Conservation (phyloP, 2,888 invertebrate species). For the Cremastobaeus sp. region DNA sequence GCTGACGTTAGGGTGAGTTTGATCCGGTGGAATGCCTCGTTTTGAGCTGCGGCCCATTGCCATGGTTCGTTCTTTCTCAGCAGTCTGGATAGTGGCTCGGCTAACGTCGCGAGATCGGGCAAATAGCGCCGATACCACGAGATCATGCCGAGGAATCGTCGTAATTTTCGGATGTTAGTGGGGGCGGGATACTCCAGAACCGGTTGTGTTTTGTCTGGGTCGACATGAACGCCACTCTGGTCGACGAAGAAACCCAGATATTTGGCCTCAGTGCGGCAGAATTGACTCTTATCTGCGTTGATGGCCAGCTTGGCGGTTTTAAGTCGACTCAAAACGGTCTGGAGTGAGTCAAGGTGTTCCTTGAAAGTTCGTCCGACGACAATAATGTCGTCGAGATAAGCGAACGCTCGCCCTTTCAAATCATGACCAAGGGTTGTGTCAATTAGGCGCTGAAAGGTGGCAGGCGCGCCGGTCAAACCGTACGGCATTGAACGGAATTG, state of each 20-base stretch:
- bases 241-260: neutral
- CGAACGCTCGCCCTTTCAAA: constrained; percentile 5
- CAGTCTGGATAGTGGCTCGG: neutral
- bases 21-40: neutral
- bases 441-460: constrained; percentile 52
- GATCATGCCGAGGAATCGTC: neutral
- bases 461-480: constrained; percentile 50
- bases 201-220: neutral
- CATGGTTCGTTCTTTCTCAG: neutral
- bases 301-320: constrained; percentile 9
- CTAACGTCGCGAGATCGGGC: neutral
- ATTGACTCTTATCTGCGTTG: neutral
- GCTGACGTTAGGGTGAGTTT: neutral
- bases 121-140: neutral
- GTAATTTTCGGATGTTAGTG: neutral
- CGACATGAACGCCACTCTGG: neutral
- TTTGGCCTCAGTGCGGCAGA: neutral
- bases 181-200: neutral
- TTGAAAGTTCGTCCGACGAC: constrained; percentile 31
- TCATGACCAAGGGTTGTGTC: no score
- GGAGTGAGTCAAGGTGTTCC: constrained; percentile 32
- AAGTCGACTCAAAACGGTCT: constrained; percentile 20
- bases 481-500: constrained; percentile 55
- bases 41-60: neutral
- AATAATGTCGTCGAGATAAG: constrained; percentile 52